These are phyloP conservation scores for Epicauta chinensis DNA, from an alignment of 1,140 invertebrate genomes.

Conservation along the genomic window DNA sequence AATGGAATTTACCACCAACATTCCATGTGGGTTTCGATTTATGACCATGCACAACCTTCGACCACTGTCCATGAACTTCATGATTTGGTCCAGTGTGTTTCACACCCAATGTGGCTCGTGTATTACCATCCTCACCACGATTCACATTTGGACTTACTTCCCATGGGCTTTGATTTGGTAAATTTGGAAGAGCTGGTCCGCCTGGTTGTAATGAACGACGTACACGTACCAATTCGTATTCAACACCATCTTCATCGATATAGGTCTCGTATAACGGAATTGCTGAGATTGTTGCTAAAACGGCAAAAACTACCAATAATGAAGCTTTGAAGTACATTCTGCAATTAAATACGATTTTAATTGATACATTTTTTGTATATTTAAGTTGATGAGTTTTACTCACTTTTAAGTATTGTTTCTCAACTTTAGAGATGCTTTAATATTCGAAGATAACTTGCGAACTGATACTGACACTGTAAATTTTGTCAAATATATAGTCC, in stretches of 20 bases:
- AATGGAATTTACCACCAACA: slow-evolving; percentile 1
- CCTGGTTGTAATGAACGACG: slow-evolving; percentile 1
- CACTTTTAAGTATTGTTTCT: neutral
- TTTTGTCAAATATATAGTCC: too few relatives aligned
- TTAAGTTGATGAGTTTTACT: neutral
- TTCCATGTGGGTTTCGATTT: slow-evolving; percentile 6
- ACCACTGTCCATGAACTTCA: slow-evolving; percentile 2
- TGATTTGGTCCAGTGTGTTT: slow-evolving; percentile 3
- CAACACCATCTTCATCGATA: neutral
- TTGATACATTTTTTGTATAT: too few relatives aligned
- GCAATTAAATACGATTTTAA: too few relatives aligned
- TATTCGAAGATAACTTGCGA: neutral
- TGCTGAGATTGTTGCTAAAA: neutral
- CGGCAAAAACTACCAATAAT: neutral
- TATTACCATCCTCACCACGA: neutral
- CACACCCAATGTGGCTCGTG: neutral
- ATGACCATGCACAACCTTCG: neutral
- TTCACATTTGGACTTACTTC: neutral
- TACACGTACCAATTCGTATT: neutral
- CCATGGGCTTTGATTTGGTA: neutral
- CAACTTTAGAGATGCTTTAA: too few relatives aligned
- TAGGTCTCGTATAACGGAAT: neutral
- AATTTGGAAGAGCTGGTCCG: neutral
- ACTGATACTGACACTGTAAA: neutral
- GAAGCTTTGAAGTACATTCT: neutral